Conservation (phyloP, 1,140 invertebrate species). For the Nasonia vitripennis region DNA sequence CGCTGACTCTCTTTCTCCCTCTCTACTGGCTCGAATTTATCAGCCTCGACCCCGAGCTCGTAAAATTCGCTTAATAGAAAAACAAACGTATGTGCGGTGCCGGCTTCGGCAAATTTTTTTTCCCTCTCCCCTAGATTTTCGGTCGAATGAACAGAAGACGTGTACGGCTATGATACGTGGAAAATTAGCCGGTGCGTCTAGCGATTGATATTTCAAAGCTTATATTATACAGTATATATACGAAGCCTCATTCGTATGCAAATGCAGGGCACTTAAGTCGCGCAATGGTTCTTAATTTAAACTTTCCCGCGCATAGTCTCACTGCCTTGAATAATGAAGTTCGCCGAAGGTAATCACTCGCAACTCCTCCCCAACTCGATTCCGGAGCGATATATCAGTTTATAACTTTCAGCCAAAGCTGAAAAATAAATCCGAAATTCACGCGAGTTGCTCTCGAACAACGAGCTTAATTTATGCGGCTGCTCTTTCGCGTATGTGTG, state of each 20-base stretch:
- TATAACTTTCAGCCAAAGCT: background rate
- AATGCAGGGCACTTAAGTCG: background rate
- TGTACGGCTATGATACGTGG: background rate
- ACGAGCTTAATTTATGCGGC: too few relatives aligned
- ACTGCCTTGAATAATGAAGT: background rate
- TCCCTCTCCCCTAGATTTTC: background rate
- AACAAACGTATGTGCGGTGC: background rate
- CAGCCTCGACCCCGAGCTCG: background rate
- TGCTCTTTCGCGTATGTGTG: too few relatives aligned
- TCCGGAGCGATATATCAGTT: background rate
- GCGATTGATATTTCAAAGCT: background rate
- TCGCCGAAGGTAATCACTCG: background rate
- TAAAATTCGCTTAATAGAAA: slow-evolving; percentile 31
- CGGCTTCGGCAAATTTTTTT: background rate
- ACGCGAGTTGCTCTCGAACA: too few relatives aligned
- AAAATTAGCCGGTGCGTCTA: background rate
- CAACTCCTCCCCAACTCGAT: background rate
- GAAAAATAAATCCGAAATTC: background rate
- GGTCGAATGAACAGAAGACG: background rate
- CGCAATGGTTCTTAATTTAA: background rate
- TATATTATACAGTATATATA: too few relatives aligned
- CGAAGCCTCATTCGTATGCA: background rate
- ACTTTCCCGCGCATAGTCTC: background rate
- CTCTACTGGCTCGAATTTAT: background rate
- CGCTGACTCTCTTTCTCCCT: background rate